Evolutionary conservation across 2,888 invertebrate genomes (phyloP).

Genomic region (Papilio protenor): DNA sequence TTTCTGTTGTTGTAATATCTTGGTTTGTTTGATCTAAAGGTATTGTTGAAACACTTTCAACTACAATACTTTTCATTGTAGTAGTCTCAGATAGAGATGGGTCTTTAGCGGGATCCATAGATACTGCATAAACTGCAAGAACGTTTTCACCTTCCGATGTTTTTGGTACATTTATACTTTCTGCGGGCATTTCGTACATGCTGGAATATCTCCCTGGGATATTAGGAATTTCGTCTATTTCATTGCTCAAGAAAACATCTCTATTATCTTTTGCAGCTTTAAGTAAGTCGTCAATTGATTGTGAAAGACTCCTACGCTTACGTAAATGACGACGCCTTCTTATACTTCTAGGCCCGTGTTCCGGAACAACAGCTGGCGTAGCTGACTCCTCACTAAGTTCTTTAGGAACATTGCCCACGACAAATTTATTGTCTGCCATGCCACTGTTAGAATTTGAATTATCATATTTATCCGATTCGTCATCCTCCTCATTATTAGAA

Average conservation of each 20-base stretch:
- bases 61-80: constrained; percentile 58
- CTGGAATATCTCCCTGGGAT: constrained; percentile 52
- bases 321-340: constrained; percentile 59
- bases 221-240: constrained; percentile 74
- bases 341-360: constrained; percentile 84
- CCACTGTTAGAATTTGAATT: constrained; percentile 57
- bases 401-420: constrained; percentile 87
- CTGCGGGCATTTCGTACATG: constrained; percentile 39
- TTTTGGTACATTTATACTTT: constrained; percentile 51
- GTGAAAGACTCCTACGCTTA: constrained; percentile 66
- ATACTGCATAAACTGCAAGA: constrained; percentile 62
- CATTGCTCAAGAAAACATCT: constrained; percentile 77
- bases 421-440: constrained; percentile 82
- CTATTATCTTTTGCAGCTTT: constrained; percentile 70
- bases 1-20: constrained; percentile 57
- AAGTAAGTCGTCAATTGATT: constrained; percentile 74
- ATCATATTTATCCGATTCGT: constrained; percentile 69
- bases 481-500: constrained; percentile 71
- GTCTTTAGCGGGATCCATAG: constrained; percentile 57
- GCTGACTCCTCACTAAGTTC: constrained; percentile 77
- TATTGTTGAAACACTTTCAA: constrained; percentile 76
- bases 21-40: constrained; percentile 62
- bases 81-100: constrained; percentile 51
- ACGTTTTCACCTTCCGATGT: constrained; percentile 59
- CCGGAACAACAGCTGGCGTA: constrained; percentile 86